phyloP scores from a whole-genome alignment of 2,113 vertebrate genomes.

The Paramormyrops kingsleyae region DNA sequence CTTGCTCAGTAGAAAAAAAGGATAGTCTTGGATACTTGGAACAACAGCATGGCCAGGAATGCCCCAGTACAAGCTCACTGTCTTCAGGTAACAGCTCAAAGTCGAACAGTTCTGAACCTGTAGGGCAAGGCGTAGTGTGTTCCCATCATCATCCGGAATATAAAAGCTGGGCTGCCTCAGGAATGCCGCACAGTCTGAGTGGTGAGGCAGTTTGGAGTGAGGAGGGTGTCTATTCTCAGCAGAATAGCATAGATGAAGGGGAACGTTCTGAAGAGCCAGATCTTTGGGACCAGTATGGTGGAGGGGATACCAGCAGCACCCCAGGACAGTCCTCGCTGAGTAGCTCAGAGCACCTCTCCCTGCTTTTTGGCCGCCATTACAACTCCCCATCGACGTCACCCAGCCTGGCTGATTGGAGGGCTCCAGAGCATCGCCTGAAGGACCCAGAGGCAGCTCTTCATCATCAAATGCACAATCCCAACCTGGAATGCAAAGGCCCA shows the following conservation, averaged over 20 bases:
- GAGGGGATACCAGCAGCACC: conserved; percentile 52
- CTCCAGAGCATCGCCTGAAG: conserved; percentile 29
- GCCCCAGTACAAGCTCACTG: conserved; percentile 55
- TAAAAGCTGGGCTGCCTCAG: conserved; percentile 37
- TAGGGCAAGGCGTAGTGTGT: conserved; percentile 26
- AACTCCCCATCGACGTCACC: conserved; percentile 47
- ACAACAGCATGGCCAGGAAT: conserved; percentile 50
- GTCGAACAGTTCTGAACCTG: conserved; percentile 51
- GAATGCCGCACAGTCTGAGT: conserved; percentile 43
- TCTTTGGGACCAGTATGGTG: conserved; percentile 44
- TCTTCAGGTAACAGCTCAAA: conserved; percentile 63
- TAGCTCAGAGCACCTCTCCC: conserved; percentile 62
- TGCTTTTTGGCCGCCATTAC: conserved; percentile 54
- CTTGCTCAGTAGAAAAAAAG: conserved; percentile 38
- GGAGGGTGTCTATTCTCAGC: conserved; percentile 49
- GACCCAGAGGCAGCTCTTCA: conserved; percentile 16
- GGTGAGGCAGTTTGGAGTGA: conserved; percentile 54
- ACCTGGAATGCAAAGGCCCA: conserved; percentile 30
- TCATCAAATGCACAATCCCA: conserved; percentile 12
- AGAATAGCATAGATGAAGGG: conserved; percentile 45
- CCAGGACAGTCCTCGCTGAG: conserved; percentile 49
- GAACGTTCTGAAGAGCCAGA: conserved; percentile 21
- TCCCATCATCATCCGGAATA: neutral
- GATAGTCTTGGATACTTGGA: conserved; percentile 48
- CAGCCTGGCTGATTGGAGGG: conserved; percentile 46